Base-by-base conservation (phyloP, 2,888 invertebrate species). In the Melinaea marsaeus region DNA sequence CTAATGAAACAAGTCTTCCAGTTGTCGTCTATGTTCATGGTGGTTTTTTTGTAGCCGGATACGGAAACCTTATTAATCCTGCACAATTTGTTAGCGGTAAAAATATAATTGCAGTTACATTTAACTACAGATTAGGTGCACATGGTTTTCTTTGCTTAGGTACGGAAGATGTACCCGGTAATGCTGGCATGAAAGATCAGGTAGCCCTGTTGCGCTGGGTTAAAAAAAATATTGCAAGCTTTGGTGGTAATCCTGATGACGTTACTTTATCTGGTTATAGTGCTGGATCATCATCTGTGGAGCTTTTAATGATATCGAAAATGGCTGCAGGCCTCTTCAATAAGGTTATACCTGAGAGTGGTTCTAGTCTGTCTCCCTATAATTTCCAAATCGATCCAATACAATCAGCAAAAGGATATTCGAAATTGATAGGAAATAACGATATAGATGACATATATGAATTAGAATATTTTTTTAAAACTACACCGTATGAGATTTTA, bases 21-120 rank as follows among this genome's bases (percentile, higher is more conserved):
- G 90, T 90, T 1, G 69, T 88, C 46, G 82, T 90, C 9, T 75
- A 78, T 57, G 74, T 90, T 2, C 90, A 90, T 58, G 89, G 89
- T 13, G 90, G 90, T 4, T 85, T 77, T 3, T 88, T 79, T 65
- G 75, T 83, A 70, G 55, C 74, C 2, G 88, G 87, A 6, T 74
- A 63, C 42, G 83, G 85, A 0, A 74, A 74, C 22, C 69, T 75
- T 0, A 48, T 76, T 13, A 61, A 71, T 60, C 57, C 75, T 1
- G 74, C 75, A 57, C 75, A 76, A 61, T 63, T 85, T 13, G 73
- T 76, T 0, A 63, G 65, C 2, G 71, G 68, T 1, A 74, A 79
- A 42, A 67, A 82, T 70, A 59, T 84, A 0, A 75, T 85, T 55
- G 68, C 69, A 9, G 81, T 85, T 0, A 78, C 75, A 7, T 84